Conservation (phyloP, 1,140 invertebrate species). For the Procambarus clarkii region DNA sequence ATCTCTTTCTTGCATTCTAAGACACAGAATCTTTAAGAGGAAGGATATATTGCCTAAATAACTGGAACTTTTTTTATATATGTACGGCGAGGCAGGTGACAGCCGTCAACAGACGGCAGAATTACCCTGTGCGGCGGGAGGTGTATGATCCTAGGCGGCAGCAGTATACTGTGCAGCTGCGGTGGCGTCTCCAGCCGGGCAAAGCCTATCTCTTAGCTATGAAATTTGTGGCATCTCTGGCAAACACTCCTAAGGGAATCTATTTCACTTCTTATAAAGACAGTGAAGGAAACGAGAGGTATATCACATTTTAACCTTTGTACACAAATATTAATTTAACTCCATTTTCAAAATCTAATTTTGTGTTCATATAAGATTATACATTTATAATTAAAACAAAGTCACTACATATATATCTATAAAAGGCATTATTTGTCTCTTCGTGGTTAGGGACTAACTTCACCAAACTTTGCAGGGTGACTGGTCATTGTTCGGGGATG, state of each 20-base stretch:
- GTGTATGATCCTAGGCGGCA: background rate
- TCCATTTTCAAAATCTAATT: background rate
- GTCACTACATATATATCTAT: too few species aligned
- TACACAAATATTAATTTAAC: background rate
- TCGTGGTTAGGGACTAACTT: too few species aligned
- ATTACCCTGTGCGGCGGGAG: background rate
- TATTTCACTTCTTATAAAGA: background rate
- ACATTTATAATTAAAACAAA: too few species aligned
- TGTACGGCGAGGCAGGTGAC: too few species aligned
- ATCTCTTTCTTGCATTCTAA: too few species aligned
- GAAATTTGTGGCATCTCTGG: background rate
- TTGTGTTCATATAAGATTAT: too few species aligned
- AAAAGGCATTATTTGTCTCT: too few species aligned
- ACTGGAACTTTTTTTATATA: too few species aligned
- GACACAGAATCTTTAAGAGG: too few species aligned
- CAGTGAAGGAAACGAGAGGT: background rate
- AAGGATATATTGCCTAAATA: too few species aligned
- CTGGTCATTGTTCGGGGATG: too few species aligned
- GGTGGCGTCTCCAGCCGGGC: background rate
- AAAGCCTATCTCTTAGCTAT: background rate
- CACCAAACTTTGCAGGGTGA: too few species aligned
- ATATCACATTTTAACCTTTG: background rate
- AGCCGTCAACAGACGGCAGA: background rate
- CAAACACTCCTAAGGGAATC: background rate
- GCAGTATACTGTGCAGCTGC: slow-evolving; percentile 11